Conservation (phyloP, 2,113 vertebrate species). For the Pseudolaguvia tuberculata region DNA sequence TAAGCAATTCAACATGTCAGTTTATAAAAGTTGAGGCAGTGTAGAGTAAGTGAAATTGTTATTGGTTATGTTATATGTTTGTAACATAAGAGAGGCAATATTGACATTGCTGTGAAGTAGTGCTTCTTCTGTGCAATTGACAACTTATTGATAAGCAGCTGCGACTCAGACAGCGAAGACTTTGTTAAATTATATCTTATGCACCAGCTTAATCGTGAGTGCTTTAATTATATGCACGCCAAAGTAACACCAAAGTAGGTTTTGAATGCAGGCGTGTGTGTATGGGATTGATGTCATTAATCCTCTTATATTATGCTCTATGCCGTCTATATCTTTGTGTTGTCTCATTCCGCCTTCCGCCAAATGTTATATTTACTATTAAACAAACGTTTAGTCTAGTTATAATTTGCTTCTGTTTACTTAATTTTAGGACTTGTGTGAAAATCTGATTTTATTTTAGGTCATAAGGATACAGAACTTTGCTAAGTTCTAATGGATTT, state of each 20-base stretch:
- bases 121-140: not conserved
- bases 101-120: not conserved
- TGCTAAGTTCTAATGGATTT: no score
- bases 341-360: not conserved
- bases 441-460: no score
- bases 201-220: not conserved
- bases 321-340: not conserved
- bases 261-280: not conserved
- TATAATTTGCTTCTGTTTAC: no score
- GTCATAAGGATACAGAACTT: no score
- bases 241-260: not conserved
- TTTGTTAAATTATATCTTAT: constrained; percentile 1
- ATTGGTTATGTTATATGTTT: not conserved
- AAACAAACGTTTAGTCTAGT: not conserved
- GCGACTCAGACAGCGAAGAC: not conserved
- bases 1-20: not conserved
- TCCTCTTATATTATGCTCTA: not conserved
- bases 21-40: not conserved
- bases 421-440: no score
- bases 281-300: constrained; percentile 1
- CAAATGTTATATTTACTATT: not conserved
- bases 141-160: not conserved
- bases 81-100: not conserved
- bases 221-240: not conserved
- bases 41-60: not conserved